These are phyloP conservation scores for Sycophaga agraensis DNA, from an alignment of 1,140 invertebrate species.

Conservation along the genomic window DNA sequence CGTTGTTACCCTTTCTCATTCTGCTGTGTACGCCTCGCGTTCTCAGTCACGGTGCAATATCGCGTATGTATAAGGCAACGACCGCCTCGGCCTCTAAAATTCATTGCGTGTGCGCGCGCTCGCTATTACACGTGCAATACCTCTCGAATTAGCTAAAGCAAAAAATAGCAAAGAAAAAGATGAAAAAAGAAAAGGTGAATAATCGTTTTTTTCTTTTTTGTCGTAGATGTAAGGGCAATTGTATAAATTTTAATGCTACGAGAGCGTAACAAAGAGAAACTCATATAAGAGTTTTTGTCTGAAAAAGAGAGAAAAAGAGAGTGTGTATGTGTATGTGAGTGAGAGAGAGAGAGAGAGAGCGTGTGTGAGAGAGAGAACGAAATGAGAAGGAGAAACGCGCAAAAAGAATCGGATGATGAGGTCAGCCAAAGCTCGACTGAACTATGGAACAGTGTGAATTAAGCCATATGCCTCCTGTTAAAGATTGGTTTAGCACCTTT, in stretches of 20 bases:
- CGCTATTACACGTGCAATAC: conserved; percentile 38
- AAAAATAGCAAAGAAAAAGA: conserved; percentile 32
- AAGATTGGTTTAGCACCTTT: not conserved
- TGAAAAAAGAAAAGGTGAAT: conserved; percentile 26
- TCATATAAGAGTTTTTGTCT: no score
- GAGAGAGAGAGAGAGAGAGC: not conserved
- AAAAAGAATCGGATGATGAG: not conserved
- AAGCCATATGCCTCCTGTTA: conserved; percentile 30
- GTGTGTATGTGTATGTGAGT: not conserved
- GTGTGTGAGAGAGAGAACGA: not conserved
- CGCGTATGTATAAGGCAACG: conserved; percentile 6
- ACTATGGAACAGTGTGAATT: conserved; percentile 34
- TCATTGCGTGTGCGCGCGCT: not conserved
- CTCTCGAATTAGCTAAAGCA: conserved; percentile 41
- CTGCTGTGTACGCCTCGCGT: not conserved
- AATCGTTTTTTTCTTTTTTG: conserved; percentile 10
- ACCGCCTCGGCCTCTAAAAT: not conserved
- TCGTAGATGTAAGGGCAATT: conserved; percentile 13
- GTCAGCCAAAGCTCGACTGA: not conserved
- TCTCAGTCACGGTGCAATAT: conserved; percentile 5
- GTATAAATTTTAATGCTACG: conserved; percentile 8
- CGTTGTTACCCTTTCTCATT: not conserved
- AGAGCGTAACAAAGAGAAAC: conserved; percentile 25
- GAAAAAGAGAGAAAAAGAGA: conserved; percentile 8
- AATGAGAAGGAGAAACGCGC: not conserved